These are phyloP conservation scores for Pseudocheirus occidentalis DNA, from an alignment of 2,797 vertebrate genomes.

Conservation along the genomic window DNA sequence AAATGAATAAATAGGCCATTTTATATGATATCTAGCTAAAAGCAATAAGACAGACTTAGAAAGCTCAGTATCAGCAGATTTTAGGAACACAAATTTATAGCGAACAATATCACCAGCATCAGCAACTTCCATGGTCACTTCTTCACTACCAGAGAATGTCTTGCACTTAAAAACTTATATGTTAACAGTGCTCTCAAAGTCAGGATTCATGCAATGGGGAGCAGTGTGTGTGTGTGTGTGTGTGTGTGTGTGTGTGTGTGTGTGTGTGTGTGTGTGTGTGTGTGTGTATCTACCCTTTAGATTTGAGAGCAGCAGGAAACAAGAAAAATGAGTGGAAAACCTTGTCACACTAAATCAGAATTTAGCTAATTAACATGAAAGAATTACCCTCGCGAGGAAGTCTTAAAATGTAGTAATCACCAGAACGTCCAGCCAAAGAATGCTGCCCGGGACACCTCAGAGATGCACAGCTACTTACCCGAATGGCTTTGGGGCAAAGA, in stretches of 20 bases:
- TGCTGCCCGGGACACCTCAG: background rate
- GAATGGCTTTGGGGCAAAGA: conserved; percentile 34
- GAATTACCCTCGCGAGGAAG: conserved; percentile 6
- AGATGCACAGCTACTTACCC: background rate
- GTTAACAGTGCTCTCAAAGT: background rate
- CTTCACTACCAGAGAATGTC: background rate
- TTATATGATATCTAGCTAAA: background rate
- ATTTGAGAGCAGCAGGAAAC: background rate
- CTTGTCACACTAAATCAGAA: background rate
- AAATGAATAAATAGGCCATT: conserved; percentile 34
- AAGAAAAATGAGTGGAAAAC: background rate
- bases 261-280: too few species aligned
- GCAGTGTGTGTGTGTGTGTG: too few species aligned
- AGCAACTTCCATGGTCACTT: background rate
- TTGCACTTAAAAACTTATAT: background rate
- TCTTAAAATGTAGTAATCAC: conserved; percentile 3
- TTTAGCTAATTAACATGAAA: background rate
- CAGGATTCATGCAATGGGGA: background rate
- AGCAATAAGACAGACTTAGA: background rate
- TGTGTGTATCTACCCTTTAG: background rate
- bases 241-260: too few species aligned
- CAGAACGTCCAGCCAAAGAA: background rate
- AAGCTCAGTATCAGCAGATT: background rate
- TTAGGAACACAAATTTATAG: conserved; percentile 29
- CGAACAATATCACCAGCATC: background rate